Conservation (phyloP, 2,797 vertebrate genomes). For the Peromyscus nudipes region DNA sequence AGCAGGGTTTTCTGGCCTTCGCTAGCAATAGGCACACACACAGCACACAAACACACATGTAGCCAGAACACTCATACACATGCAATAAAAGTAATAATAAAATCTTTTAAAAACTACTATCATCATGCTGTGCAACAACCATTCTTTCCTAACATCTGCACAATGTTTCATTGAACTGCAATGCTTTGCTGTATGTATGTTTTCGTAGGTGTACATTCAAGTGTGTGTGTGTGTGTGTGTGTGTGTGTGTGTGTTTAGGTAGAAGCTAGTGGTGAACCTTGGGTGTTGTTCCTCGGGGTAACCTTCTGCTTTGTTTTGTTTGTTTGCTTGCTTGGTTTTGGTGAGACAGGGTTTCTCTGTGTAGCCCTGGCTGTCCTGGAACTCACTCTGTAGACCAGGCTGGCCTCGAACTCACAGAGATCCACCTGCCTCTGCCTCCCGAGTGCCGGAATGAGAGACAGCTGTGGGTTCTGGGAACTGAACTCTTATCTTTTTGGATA, state of each 20-base stretch:
- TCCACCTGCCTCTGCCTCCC: not conserved
- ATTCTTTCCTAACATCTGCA: constrained; percentile 48
- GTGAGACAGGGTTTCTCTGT: not conserved
- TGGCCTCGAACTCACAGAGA: not conserved
- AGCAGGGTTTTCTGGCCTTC: not conserved
- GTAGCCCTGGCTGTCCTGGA: not conserved
- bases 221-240: not conserved
- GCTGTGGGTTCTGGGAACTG: not conserved
- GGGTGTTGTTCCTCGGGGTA: not conserved
- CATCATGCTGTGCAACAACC: not conserved
- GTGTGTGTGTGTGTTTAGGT: not conserved
- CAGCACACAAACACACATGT: no score
- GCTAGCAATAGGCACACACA: not conserved
- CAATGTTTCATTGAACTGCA: constrained; percentile 49
- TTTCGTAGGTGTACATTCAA: not conserved
- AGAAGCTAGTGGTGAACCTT: not conserved
- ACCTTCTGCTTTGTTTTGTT: not conserved
- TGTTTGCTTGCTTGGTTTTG: not conserved
- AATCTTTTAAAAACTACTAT: not conserved
- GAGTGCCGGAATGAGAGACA: not conserved
- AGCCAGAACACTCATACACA: not conserved
- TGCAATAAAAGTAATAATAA: no score
- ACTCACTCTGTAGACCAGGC: not conserved
- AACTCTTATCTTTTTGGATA: not conserved
- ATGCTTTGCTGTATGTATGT: not conserved